These are phyloP conservation scores for Rana temporaria DNA, from an alignment of 2,113 vertebrate species.

Conservation along the genomic window DNA sequence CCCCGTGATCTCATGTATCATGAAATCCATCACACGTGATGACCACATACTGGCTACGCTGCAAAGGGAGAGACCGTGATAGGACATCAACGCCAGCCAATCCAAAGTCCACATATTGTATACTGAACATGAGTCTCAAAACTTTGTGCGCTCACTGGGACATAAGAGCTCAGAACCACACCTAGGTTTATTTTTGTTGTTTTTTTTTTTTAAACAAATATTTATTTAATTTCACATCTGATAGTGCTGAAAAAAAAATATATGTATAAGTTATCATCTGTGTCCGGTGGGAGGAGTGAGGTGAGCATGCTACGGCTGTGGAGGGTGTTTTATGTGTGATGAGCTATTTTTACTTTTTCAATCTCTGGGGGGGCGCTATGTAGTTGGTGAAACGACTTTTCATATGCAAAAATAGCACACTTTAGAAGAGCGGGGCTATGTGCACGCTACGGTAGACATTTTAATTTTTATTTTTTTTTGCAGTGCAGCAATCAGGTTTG, in stretches of 20 bases:
- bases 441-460: background rate
- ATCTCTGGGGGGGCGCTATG: background rate
- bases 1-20: constrained; percentile 93
- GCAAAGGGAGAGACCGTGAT: background rate
- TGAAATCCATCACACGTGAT: constrained; percentile 91
- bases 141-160: constrained; percentile 41
- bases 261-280: constrained; percentile 48
- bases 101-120: constrained; percentile 12
- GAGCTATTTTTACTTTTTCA: constrained; percentile 18
- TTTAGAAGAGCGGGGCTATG: background rate
- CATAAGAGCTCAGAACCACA: constrained; percentile 41
- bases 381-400: constrained; percentile 23
- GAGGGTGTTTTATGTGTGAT: constrained; percentile 28
- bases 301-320: background rate
- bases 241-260: constrained; percentile 53
- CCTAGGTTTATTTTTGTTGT: background rate
- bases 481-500: background rate
- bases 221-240: constrained; percentile 56
- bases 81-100: constrained; percentile 22
- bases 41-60: background rate
- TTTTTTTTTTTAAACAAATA: constrained; percentile 48
- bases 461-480: background rate
- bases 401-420: background rate
- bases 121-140: constrained; percentile 37
- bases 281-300: constrained; percentile 6